Evolutionary conservation across 2,888 invertebrate species (phyloP).

Genomic region (Alviniconcha strummeri): DNA sequence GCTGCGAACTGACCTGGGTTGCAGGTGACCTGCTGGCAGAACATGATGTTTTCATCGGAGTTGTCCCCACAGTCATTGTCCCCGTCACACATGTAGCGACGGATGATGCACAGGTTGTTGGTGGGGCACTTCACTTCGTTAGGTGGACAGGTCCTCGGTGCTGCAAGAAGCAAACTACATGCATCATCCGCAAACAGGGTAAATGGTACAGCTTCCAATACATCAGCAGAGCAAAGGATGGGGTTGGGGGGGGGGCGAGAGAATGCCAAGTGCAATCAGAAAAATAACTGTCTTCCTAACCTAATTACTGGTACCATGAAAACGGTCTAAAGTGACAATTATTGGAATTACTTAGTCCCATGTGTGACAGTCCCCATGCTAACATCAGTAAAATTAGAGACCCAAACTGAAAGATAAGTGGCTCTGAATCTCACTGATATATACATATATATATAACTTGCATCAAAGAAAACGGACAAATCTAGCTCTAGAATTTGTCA

Average conservation of each 20-base stretch:
- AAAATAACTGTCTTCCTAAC: not conserved
- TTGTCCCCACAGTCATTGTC: slow-evolving; percentile 70
- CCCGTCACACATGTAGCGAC: slow-evolving; percentile 70
- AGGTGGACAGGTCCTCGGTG: slow-evolving; percentile 57
- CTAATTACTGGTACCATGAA: too few species aligned
- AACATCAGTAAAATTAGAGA: too few species aligned
- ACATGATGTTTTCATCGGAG: slow-evolving; percentile 67
- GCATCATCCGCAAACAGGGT: not conserved
- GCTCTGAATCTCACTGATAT: too few species aligned
- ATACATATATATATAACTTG: too few species aligned
- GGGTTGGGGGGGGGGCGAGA: not conserved
- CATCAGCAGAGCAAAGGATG: not conserved
- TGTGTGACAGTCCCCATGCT: too few species aligned
- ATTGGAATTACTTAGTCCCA: too few species aligned
- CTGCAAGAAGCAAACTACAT: slow-evolving; percentile 40
- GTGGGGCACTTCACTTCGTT: slow-evolving; percentile 94
- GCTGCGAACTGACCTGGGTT: slow-evolving; percentile 48
- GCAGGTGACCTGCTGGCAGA: slow-evolving; percentile 62
- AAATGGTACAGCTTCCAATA: too few species aligned
- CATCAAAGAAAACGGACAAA: too few species aligned
- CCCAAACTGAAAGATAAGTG: too few species aligned
- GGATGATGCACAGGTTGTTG: slow-evolving; percentile 68
- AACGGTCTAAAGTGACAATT: too few species aligned
- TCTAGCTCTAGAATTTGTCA: too few species aligned
- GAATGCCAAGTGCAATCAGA: not conserved